A percentile compares a stretch with the other conserved stretches of the same genome.
phyloP scores from a whole-genome alignment of 2,797 vertebrate genomes.

The Dipus sagitta region DNA sequence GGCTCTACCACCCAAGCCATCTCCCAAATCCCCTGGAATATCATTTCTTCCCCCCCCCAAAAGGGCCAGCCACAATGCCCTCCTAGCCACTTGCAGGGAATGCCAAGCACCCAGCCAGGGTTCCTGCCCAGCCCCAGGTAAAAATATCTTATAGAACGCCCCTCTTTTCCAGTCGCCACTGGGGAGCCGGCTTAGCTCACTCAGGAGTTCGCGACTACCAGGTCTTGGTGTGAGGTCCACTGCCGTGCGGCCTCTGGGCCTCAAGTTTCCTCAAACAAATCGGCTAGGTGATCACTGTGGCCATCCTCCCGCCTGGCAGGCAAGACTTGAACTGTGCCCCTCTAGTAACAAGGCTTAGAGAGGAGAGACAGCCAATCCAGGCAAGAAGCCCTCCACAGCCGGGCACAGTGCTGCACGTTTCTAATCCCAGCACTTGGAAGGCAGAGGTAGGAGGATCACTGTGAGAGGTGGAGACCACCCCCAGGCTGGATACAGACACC shows the following conservation, averaged over 20 bases:
- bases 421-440: background rate
- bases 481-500: background rate
- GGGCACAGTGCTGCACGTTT: background rate
- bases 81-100: background rate
- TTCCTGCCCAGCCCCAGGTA: background rate
- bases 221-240: background rate
- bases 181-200: background rate
- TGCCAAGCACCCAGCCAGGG: background rate
- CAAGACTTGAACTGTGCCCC: too few species aligned
- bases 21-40: too few species aligned
- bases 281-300: background rate
- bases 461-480: background rate
- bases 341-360: rapidly evolving
- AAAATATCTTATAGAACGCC: too few species aligned
- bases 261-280: conserved; percentile 18
- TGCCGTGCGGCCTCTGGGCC: background rate
- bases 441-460: background rate
- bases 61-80: background rate
- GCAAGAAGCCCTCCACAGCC: background rate
- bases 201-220: rapidly evolving
- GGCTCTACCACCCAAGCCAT: too few species aligned
- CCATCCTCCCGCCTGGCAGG: rapidly evolving
- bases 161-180: background rate
- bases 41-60: too few species aligned
- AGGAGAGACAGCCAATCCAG: too few species aligned